A percentile compares a stretch with the other conserved stretches of the same genome.
These are phyloP conservation scores for Amblyteles armatorius DNA, from an alignment of 2,888 invertebrate genomes.

Conservation along the genomic window DNA sequence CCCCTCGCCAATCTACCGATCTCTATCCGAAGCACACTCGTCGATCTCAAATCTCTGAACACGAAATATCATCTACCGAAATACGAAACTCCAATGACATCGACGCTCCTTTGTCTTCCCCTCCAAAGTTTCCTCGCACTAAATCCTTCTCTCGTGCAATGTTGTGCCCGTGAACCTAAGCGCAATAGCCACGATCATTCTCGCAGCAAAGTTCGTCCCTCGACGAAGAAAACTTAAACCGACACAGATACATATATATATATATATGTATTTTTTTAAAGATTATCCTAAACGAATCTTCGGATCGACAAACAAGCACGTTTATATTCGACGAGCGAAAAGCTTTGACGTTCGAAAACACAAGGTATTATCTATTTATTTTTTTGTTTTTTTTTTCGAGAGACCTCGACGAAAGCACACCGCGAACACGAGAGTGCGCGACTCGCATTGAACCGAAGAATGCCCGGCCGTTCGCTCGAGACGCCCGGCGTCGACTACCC, in stretches of 20 bases:
- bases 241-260: not conserved
- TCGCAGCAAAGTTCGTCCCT: not conserved
- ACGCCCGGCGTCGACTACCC: constrained; percentile 83
- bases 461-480: constrained; percentile 72
- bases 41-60: not conserved
- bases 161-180: constrained; percentile 72
- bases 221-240: not conserved
- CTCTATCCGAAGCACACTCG: not conserved
- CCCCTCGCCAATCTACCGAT: not conserved
- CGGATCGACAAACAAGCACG: not conserved
- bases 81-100: not conserved
- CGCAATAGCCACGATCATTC: constrained; percentile 39
- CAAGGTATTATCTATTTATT: too few species aligned
- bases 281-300: not conserved
- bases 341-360: too few species aligned
- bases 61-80: not conserved
- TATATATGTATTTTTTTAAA: not conserved
- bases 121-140: constrained; percentile 30
- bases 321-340: not conserved
- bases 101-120: not conserved
- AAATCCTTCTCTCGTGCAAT: constrained; percentile 75
- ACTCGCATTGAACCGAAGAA: not conserved
- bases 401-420: constrained; percentile 20
- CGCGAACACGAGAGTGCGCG: not conserved
- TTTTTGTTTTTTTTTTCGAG: constrained; percentile 1